A percentile compares a stretch with the other conserved stretches of the same genome.
Conservation (phyloP, 53 echinoderm and acorn worm genomes). For the Pentamera pediparva region DNA sequence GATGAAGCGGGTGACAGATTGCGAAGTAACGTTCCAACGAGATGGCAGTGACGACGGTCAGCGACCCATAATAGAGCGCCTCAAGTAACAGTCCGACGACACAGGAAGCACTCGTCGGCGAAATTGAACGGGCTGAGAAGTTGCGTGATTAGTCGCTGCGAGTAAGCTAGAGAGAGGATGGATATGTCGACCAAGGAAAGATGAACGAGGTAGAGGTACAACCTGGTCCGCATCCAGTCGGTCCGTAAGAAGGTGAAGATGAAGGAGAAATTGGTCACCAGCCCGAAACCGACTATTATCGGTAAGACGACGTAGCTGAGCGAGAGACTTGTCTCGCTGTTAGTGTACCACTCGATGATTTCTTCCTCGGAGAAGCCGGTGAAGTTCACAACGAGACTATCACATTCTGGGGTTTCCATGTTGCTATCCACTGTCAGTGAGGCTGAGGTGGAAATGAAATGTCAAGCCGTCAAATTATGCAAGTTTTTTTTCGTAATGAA, state of each 20-base stretch:
- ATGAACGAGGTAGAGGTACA: neutral
- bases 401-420: no score
- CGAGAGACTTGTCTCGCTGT: no score
- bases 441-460: no score
- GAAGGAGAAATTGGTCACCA: neutral
- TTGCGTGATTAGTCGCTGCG: neutral
- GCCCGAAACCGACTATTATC: neutral
- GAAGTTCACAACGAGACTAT: no score
- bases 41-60: neutral
- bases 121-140: neutral
- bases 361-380: no score
- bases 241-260: neutral
- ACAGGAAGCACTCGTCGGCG: neutral
- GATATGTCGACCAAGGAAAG: neutral
- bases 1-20: neutral
- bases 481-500: no score
- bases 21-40: conserved; percentile 1
- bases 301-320: neutral
- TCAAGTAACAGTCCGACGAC: neutral
- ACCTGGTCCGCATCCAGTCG: neutral
- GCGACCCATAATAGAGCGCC: conserved; percentile 1
- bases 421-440: no score
- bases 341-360: no score
- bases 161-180: neutral
- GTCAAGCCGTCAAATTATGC: no score